These are phyloP conservation scores for Cottus gobio DNA, from an alignment of 2,113 vertebrate genomes.

Conservation along the genomic window DNA sequence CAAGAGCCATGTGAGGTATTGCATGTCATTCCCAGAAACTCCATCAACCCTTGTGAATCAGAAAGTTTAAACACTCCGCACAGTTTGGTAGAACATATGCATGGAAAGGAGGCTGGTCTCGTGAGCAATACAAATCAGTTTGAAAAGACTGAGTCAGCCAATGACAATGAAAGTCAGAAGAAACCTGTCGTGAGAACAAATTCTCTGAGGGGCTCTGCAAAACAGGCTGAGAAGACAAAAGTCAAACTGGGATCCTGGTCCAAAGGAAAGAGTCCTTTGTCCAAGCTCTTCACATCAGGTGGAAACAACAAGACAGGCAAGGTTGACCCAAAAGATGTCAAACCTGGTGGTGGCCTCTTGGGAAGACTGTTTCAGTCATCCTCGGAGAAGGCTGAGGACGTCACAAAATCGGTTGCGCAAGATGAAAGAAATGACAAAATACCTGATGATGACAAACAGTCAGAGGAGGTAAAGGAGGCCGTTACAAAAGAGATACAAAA, in stretches of 20 bases:
- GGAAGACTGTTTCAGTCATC: conserved; percentile 82
- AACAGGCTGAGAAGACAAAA: conserved; percentile 58
- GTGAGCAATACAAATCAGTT: conserved; percentile 19
- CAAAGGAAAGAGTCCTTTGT: conserved; percentile 82
- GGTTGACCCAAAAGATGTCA: conserved; percentile 61
- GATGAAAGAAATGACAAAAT: conserved; percentile 21
- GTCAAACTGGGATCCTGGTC: conserved; percentile 66
- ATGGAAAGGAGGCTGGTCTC: neutral
- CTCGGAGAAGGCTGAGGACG: conserved; percentile 63
- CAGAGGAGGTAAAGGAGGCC: conserved; percentile 6
- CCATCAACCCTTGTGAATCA: neutral
- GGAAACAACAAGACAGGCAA: conserved; percentile 69
- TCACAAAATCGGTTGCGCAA: conserved; percentile 16
- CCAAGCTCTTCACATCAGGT: conserved; percentile 80
- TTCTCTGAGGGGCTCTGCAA: conserved; percentile 51
- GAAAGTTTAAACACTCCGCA: conserved; percentile 1
- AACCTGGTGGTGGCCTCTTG: conserved; percentile 76
- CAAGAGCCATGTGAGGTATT: conserved; percentile 22
- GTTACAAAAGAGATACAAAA: conserved; percentile 17
- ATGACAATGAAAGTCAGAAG: conserved; percentile 33
- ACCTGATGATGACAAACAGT: neutral
- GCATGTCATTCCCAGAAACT: conserved; percentile 3
- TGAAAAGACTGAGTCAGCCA: neutral
- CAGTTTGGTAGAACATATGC: neutral
- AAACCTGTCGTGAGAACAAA: conserved; percentile 52